Conservation (phyloP, 2,797 vertebrate genomes). For the Cossypha heuglini region DNA sequence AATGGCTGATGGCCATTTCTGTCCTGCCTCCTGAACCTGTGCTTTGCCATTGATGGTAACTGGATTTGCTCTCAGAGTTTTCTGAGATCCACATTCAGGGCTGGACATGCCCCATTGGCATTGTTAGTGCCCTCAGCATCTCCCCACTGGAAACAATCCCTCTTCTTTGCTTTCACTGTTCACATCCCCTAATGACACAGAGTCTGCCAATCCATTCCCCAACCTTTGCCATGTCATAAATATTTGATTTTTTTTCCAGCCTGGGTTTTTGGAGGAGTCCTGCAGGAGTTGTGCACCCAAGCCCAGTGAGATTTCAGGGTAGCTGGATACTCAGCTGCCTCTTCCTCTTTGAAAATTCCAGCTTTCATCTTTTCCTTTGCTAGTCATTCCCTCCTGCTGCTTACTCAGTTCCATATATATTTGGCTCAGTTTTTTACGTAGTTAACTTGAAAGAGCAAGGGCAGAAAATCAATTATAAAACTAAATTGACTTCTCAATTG, state of each 20-base stretch:
- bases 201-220: background rate
- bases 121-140: background rate
- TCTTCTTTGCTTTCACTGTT: background rate
- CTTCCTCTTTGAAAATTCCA: constrained; percentile 49
- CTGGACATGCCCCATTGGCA: background rate
- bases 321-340: background rate
- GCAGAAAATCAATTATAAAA: constrained; percentile 70
- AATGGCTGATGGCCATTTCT: background rate
- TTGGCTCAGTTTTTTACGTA: constrained; percentile 49
- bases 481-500: constrained; percentile 69
- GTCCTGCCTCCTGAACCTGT: background rate
- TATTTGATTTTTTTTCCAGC: background rate
- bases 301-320: background rate
- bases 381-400: constrained; percentile 21
- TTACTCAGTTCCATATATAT: constrained; percentile 21
- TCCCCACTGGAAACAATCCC: background rate
- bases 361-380: constrained; percentile 46
- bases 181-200: background rate
- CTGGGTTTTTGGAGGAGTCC: background rate
- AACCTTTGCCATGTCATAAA: background rate
- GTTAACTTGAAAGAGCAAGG: constrained; percentile 65
- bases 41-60: background rate
- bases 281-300: background rate
- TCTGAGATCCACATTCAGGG: background rate
- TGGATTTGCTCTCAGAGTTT: background rate